phyloP scores from a whole-genome alignment of 2,113 vertebrate species.

The Phylloscopus trochiloides region DNA sequence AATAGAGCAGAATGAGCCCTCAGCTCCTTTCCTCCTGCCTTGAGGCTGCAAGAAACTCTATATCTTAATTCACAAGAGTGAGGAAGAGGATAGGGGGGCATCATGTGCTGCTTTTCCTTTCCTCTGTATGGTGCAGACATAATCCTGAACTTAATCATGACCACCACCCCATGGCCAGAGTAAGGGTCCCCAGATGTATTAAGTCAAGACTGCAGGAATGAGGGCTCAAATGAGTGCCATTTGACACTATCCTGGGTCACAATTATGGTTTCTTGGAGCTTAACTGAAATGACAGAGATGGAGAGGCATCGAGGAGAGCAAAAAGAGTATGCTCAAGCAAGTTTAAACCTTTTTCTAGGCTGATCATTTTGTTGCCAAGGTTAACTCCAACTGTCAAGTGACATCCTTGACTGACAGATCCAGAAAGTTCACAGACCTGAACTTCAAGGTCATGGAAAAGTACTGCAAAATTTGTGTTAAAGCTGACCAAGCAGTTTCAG shows the following conservation, averaged over 20 bases:
- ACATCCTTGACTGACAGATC: neutral
- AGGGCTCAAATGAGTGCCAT: neutral
- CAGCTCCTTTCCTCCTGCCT: neutral
- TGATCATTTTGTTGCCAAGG: neutral
- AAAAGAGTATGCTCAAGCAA: neutral
- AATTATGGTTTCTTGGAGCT: neutral
- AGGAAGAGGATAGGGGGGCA: neutral
- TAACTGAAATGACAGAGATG: neutral
- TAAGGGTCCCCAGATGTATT: neutral
- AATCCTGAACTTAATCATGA: neutral
- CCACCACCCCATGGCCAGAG: neutral
- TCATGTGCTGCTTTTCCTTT: neutral
- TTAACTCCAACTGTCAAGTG: neutral
- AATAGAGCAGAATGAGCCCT: rapidly evolving
- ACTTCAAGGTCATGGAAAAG: neutral
- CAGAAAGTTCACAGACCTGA: neutral
- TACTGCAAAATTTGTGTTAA: neutral
- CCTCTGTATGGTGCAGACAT: neutral
- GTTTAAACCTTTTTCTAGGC: neutral
- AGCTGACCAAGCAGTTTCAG: neutral
- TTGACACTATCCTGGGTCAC: neutral
- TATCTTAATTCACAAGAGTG: neutral
- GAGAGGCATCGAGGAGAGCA: neutral
- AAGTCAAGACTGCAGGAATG: neutral
- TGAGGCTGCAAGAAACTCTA: neutral